Conservation (phyloP, 2,888 invertebrate species). For the Agrotis ipsilon region DNA sequence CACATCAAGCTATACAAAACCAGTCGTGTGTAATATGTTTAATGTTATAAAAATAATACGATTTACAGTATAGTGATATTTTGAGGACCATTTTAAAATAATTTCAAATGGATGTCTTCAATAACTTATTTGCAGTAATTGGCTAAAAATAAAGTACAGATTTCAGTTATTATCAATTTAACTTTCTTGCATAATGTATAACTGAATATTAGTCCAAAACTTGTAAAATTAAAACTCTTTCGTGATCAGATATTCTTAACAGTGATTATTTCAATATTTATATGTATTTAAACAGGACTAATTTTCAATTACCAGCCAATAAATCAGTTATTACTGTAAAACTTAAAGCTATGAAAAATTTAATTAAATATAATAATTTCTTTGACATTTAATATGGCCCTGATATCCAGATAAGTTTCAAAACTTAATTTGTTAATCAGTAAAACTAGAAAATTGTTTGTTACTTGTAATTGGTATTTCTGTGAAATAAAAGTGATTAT, state of each 20-base stretch:
- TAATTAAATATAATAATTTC: neutral
- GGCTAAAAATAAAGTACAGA: no score
- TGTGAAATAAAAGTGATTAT: conserved; percentile 53
- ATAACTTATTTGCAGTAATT: no score
- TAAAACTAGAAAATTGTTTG: conserved; percentile 31
- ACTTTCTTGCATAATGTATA: neutral
- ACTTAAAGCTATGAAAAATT: conserved; percentile 36
- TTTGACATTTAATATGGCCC: neutral
- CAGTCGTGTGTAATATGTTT: conserved; percentile 3
- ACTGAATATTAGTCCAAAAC: neutral
- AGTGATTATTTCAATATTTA: neutral
- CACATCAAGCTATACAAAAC: no score
- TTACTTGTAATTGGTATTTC: conserved; percentile 33
- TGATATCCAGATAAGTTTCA: conserved; percentile 11
- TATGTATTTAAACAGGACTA: no score
- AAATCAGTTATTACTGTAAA: conserved; percentile 6
- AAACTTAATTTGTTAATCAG: conserved; percentile 3
- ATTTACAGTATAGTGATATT: conserved; percentile 7
- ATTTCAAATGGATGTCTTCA: no score
- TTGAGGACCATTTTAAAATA: conserved; percentile 5
- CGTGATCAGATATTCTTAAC: neutral
- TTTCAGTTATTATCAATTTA: no score
- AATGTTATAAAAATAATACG: conserved; percentile 10
- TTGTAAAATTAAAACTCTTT: neutral
- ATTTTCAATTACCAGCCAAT: no score